Conservation (phyloP, 1,140 invertebrate genomes). For the Drosophila obscura region DNA sequence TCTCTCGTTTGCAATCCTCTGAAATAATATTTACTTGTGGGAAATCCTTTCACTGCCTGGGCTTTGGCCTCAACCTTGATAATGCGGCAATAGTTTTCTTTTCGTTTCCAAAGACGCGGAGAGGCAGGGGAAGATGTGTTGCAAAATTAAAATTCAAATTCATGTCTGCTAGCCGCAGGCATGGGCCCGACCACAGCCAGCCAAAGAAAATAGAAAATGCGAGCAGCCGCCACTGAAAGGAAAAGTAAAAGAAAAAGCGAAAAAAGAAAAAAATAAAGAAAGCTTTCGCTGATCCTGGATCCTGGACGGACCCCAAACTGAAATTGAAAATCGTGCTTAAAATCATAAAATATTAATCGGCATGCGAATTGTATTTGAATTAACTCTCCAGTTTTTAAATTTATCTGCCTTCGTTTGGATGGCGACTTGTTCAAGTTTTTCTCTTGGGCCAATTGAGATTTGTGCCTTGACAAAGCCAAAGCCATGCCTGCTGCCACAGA, state of each 20-base stretch:
- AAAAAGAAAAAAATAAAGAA: background rate
- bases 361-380: constrained; percentile 58
- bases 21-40: constrained; percentile 57
- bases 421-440: constrained; percentile 62
- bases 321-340: constrained; percentile 73
- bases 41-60: constrained; percentile 52
- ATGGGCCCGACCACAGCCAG: constrained; percentile 2
- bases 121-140: constrained; percentile 19
- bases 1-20: constrained; percentile 10
- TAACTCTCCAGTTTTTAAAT: constrained; percentile 46
- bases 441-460: constrained; percentile 56
- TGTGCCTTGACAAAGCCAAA: constrained; percentile 28
- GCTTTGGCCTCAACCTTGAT: background rate
- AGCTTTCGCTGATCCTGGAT: constrained; percentile 45
- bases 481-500: constrained; percentile 6
- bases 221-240: no score
- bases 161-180: constrained; percentile 66
- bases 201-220: constrained; percentile 23
- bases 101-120: background rate
- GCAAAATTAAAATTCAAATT: constrained; percentile 69
- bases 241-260: constrained; percentile 22
- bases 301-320: background rate
- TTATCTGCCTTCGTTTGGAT: constrained; percentile 55
- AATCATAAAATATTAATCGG: constrained; percentile 76
- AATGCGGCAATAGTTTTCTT: constrained; percentile 35